A percentile compares a stretch with the other conserved stretches of the same genome.
Evolutionary conservation across 2,888 invertebrate species (phyloP).

Genomic region (Tetragonisca angustula): DNA sequence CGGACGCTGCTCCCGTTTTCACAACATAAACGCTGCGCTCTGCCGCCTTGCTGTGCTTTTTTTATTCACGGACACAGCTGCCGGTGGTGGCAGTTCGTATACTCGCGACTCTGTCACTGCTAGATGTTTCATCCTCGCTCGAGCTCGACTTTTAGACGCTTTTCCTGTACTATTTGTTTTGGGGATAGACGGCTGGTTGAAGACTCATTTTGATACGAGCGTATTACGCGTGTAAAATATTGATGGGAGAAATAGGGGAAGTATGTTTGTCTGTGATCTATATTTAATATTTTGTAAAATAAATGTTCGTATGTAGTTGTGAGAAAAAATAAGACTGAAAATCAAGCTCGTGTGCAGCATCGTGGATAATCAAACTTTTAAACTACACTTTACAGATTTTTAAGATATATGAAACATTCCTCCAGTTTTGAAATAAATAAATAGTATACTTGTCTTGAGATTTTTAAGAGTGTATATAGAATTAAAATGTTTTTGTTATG

Average conservation of each 20-base stretch:
- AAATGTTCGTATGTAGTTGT: not conserved
- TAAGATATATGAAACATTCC: no score
- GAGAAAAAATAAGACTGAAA: no score
- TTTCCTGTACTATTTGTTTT: not conserved
- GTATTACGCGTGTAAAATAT: not conserved
- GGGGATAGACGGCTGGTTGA: not conserved
- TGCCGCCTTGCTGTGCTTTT: constrained; percentile 51
- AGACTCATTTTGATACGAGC: not conserved
- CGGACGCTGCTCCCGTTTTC: constrained; percentile 50
- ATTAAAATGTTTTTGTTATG: not conserved
- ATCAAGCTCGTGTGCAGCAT: no score
- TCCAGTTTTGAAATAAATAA: no score
- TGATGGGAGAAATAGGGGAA: not conserved
- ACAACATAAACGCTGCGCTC: constrained; percentile 26
- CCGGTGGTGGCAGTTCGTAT: constrained; percentile 4
- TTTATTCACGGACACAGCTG: constrained; percentile 65
- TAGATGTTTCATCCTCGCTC: not conserved
- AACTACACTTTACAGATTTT: no score
- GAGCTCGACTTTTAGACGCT: not conserved
- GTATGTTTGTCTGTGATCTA: no score
- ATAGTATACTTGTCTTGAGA: no score
- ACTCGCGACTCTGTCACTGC: not conserved
- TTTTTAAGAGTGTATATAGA: no score
- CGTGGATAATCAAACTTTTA: no score
- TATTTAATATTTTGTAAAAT: not conserved